These are phyloP conservation scores for Oryzias curvinotus DNA, from an alignment of 2,113 vertebrate genomes.

Conservation along the genomic window DNA sequence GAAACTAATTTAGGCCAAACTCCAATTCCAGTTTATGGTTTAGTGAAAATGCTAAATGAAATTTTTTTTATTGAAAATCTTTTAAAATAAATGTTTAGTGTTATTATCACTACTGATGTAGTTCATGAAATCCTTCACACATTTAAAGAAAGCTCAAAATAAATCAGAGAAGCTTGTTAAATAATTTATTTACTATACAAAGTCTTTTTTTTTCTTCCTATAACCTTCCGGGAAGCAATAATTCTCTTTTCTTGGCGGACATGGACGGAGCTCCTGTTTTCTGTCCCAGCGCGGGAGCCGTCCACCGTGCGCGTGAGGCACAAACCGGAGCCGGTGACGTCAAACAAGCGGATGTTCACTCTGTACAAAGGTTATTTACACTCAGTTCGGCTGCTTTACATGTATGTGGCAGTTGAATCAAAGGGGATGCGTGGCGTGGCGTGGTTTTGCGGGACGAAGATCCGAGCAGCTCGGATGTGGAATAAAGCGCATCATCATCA, in stretches of 20 bases:
- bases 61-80: not conserved
- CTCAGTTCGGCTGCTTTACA: constrained; percentile 74
- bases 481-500: constrained; percentile 27
- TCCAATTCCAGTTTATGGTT: too few relatives aligned
- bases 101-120: too few relatives aligned
- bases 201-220: constrained; percentile 74
- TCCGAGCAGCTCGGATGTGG: constrained; percentile 33
- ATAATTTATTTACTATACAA: constrained; percentile 98
- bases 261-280: constrained; percentile 57
- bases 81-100: accelerated
- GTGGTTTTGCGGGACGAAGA: constrained; percentile 48
- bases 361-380: constrained; percentile 86
- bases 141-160: constrained; percentile 54
- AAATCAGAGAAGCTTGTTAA: constrained; percentile 83
- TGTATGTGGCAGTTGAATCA: constrained; percentile 64
- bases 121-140: constrained; percentile 24
- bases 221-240: constrained; percentile 77
- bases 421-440: constrained; percentile 27
- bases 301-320: constrained; percentile 42
- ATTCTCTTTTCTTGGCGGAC: constrained; percentile 30
- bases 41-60: not conserved
- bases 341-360: constrained; percentile 53
- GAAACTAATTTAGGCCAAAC: too few relatives aligned
- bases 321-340: constrained; percentile 59
- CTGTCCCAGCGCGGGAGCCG: constrained; percentile 28